phyloP scores from a whole-genome alignment of 2,113 vertebrate species.

The Dipodomys merriami region DNA sequence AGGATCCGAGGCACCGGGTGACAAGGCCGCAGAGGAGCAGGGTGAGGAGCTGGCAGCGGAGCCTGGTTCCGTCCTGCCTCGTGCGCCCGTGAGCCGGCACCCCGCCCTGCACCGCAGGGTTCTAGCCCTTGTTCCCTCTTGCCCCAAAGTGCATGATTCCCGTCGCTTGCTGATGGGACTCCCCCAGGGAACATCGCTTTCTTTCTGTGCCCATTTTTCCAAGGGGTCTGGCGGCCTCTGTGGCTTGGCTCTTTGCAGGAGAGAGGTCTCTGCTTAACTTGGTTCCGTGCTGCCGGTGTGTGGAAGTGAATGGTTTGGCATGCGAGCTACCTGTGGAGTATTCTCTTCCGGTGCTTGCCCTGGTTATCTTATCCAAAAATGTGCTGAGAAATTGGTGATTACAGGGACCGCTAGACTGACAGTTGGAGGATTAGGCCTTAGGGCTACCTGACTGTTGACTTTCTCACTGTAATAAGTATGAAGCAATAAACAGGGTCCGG shows the following conservation, averaged over 20 bases:
- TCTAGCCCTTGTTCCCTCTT: background rate
- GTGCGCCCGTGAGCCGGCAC: background rate
- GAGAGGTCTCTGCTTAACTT: background rate
- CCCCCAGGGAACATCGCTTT: conserved; percentile 10
- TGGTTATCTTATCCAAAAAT: background rate
- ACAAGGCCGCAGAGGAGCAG: conserved; percentile 75
- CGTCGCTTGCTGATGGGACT: background rate
- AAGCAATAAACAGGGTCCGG: background rate
- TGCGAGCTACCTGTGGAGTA: conserved; percentile 68
- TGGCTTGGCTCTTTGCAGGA: background rate
- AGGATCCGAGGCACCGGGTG: conserved; percentile 71
- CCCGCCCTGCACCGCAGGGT: conserved; percentile 13
- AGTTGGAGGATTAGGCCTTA: background rate
- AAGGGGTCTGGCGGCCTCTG: background rate
- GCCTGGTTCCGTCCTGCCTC: background rate
- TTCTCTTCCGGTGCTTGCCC: background rate
- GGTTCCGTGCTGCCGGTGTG: background rate
- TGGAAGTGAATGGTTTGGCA: background rate
- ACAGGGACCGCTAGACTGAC: background rate
- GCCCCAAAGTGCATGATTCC: background rate
- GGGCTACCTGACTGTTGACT: background rate
- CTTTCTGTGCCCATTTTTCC: background rate
- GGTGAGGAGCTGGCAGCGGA: conserved; percentile 69
- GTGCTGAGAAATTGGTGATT: background rate
- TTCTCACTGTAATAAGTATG: conserved; percentile 23